These are phyloP conservation scores for Caenorhabditis becei DNA, from an alignment of 2,888 invertebrate species.

Conservation along the genomic window DNA sequence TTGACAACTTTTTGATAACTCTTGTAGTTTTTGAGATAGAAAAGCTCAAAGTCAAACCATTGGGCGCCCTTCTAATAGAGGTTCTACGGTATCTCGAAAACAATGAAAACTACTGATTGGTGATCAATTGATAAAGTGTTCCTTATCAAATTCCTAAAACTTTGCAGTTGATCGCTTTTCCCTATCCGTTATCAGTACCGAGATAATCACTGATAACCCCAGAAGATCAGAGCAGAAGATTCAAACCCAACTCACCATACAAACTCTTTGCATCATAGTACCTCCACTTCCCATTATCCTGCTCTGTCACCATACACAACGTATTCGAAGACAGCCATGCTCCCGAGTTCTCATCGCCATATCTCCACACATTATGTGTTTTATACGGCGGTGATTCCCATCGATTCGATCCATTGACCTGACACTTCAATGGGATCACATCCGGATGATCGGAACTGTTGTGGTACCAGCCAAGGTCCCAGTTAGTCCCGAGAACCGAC, in stretches of 20 bases:
- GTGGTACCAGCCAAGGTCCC: conserved; percentile 73
- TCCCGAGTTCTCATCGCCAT: conserved; percentile 55
- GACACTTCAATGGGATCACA: conserved; percentile 73
- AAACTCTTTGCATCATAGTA: conserved; percentile 81
- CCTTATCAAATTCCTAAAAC: too few relatives aligned
- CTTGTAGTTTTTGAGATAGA: too few relatives aligned
- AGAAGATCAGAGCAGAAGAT: conserved; percentile 88
- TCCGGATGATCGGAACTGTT: conserved; percentile 74
- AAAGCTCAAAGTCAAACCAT: too few relatives aligned
- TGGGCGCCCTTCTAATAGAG: too few relatives aligned
- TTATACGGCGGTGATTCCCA: conserved; percentile 79
- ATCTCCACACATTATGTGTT: conserved; percentile 75
- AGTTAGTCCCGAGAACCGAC: conserved; percentile 86
- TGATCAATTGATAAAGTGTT: too few relatives aligned
- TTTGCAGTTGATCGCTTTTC: too few relatives aligned
- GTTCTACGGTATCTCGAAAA: too few relatives aligned
- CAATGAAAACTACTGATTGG: too few relatives aligned
- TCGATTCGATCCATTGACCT: conserved; percentile 68
- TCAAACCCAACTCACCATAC: conserved; percentile 88
- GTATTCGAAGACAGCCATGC: conserved; percentile 76
- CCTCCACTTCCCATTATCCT: conserved; percentile 70
- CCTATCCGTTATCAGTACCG: too few relatives aligned
- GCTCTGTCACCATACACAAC: conserved; percentile 76
- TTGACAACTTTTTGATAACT: too few relatives aligned
- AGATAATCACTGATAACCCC: too few relatives aligned